Percentiles rank a stretch among this genome's conserved stretches.
These are phyloP conservation scores for Botia almorhae DNA, from an alignment of 2,797 vertebrate genomes.

Conservation along the genomic window DNA sequence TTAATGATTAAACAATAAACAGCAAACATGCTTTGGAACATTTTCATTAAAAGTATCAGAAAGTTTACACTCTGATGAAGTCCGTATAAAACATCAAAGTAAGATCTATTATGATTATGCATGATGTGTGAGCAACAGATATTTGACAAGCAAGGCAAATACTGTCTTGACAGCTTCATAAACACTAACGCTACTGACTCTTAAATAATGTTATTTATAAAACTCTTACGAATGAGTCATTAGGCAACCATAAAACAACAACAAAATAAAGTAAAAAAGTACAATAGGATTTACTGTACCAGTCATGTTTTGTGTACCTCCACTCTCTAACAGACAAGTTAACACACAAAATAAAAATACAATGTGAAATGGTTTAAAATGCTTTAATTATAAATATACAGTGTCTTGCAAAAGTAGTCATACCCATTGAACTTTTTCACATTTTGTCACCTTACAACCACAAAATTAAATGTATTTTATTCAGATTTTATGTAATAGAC, in stretches of 20 bases:
- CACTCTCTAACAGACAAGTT: neutral
- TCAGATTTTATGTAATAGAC: too few relatives aligned
- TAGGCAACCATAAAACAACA: neutral
- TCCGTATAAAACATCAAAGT: neutral
- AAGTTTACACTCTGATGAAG: neutral
- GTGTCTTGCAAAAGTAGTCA: too few relatives aligned
- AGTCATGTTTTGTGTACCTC: neutral
- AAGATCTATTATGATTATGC: neutral
- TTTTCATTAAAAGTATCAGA: neutral
- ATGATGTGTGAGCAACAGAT: neutral
- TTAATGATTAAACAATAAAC: constrained; percentile 1
- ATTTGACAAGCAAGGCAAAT: too few relatives aligned
- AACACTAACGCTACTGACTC: too few relatives aligned
- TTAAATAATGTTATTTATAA: too few relatives aligned
- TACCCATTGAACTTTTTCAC: too few relatives aligned
- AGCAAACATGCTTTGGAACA: neutral
- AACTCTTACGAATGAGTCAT: neutral
- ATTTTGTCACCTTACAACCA: too few relatives aligned
- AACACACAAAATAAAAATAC: neutral
- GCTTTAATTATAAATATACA: neutral
- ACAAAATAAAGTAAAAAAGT: neutral
- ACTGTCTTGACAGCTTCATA: too few relatives aligned
- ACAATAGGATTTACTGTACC: neutral
- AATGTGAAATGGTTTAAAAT: neutral
- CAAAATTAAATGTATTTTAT: too few relatives aligned